Evolutionary conservation across 2,797 vertebrate genomes (phyloP).

Genomic region (Hypotaenidia philippensis): DNA sequence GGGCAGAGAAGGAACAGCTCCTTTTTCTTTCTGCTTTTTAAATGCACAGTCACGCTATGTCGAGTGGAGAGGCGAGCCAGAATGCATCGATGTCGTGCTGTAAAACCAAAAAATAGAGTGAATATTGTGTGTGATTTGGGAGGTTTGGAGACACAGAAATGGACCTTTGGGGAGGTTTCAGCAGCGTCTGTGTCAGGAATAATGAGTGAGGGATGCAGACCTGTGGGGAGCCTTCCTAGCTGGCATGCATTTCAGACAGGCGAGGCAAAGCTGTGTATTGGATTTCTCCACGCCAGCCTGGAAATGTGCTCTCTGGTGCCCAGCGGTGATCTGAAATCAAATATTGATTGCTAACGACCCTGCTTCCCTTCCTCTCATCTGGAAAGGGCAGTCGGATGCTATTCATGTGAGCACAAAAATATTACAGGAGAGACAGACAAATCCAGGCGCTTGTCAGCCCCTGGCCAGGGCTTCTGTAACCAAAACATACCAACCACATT

Average conservation of each 20-base stretch:
- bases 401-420: neutral
- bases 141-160: neutral
- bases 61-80: neutral
- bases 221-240: neutral
- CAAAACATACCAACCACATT: neutral
- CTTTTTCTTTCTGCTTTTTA: conserved; percentile 4
- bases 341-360: conserved; percentile 30
- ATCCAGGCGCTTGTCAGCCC: neutral
- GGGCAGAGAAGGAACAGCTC: neutral
- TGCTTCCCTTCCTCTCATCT: neutral
- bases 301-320: conserved; percentile 34
- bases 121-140: neutral
- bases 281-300: conserved; percentile 37
- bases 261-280: conserved; percentile 24
- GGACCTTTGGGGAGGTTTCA: neutral
- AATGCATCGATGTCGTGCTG: neutral
- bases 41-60: neutral
- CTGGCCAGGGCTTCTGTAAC: neutral
- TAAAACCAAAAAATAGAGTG: neutral
- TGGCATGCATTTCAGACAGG: neutral
- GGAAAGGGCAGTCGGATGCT: neutral
- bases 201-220: neutral
- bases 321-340: conserved; percentile 27
- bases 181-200: neutral
- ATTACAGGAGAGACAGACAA: neutral